These are phyloP conservation scores for Cyprinodon diabolis DNA, from an alignment of 2,797 vertebrate genomes.

Conservation along the genomic window DNA sequence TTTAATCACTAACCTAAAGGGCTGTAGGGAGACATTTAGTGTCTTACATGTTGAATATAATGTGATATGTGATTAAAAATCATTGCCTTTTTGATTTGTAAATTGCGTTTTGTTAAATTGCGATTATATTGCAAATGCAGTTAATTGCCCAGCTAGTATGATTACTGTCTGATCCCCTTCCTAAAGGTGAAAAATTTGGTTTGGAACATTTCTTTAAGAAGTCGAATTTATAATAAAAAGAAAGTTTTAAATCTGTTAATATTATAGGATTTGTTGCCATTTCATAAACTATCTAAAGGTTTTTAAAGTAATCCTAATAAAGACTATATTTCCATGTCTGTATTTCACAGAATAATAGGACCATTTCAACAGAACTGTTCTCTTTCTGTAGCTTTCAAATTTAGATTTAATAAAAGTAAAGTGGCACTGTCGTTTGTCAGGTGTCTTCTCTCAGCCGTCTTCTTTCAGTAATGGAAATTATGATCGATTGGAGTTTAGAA, in stretches of 20 bases:
- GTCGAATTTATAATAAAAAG: too few species aligned
- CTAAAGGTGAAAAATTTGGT: too few species aligned
- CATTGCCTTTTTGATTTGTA: too few species aligned
- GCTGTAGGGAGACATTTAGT: too few species aligned
- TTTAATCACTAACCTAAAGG: too few species aligned
- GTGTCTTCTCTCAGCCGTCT: constrained; percentile 25
- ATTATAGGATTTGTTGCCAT: not conserved
- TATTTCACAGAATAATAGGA: not conserved
- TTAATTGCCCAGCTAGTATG: too few species aligned
- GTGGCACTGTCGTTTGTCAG: constrained; percentile 20
- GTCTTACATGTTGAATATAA: too few species aligned
- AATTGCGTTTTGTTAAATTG: too few species aligned
- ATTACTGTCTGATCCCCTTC: too few species aligned
- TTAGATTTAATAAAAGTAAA: constrained; percentile 3
- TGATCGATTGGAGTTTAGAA: constrained; percentile 53
- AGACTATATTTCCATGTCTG: not conserved
- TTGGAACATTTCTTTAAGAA: too few species aligned
- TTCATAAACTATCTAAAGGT: not conserved
- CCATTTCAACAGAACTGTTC: not conserved
- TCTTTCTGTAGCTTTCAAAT: not conserved
- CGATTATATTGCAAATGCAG: too few species aligned
- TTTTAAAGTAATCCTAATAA: not conserved
- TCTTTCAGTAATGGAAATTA: constrained; percentile 53
- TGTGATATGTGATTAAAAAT: too few species aligned
- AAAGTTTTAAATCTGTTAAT: not conserved